Base-by-base conservation (phyloP, 2,797 vertebrate genomes). In the Clamator glandarius region DNA sequence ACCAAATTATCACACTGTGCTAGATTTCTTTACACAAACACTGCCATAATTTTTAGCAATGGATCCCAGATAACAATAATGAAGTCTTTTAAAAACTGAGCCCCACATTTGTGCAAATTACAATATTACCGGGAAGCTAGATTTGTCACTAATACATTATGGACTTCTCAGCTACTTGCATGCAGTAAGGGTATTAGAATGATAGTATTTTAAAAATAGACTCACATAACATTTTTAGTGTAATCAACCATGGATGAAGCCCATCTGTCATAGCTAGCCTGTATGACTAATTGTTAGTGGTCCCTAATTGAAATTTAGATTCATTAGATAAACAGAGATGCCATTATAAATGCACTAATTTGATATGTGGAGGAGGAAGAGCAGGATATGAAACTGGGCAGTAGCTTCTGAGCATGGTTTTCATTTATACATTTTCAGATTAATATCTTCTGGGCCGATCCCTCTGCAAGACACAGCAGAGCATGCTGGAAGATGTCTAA, bases 231-330 rank as follows among this genome's bases (percentile, higher is more conserved):
- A 66, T 95, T 93, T 93, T 82, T 93, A 76, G 75, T 72, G 46
- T 92, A 96, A 92, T 96, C 92, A 87, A 44, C 73, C 91, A 61
- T 77, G 73, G 88, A 89, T 91, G 92, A 97, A 83, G 51, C 80
- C 93, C 95, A 96, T 96, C 92, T 96, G 93, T 96, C 93, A 92
- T 87, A 95, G 93, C 89, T 93, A 91, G 76, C 61, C 85, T 92
- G 52, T 83, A 90, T 94, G 91, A 94, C 68, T 94, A 97, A 95
- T 90, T 89, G 80, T 94, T 95, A 90, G 90, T 83, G 76, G 89
- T 96, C 76, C 88, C 90, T 93, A 95, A 93, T 91, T 95, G 93
- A 80, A 96, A 92, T 93, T 96, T 94, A 96, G 86, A 96, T 95
- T 77, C 94, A 95, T 94, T 96, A 91, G 94, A 87, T 86, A 92